These are phyloP conservation scores for Chondrosia reniformis DNA, from an alignment of 37 sponge, comb jelly and placozoan species.

Conservation along the genomic window DNA sequence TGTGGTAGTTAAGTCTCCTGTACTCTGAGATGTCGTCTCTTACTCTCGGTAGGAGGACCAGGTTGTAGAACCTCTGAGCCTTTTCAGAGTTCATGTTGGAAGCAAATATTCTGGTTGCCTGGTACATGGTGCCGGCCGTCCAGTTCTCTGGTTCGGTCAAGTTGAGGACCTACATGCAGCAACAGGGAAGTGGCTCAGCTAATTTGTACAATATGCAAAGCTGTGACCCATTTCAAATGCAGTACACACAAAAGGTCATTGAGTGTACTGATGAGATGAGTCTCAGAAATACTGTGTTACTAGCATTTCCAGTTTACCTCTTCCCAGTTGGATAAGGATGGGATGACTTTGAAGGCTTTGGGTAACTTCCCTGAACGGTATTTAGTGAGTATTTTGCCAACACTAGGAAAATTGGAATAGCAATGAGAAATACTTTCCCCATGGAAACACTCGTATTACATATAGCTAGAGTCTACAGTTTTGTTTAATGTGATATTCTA, in stretches of 20 bases:
- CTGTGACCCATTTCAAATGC: background rate
- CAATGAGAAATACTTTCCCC: background rate
- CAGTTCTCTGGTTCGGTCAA: constrained; percentile 88
- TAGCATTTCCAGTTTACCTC: constrained; percentile 50
- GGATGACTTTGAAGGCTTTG: constrained; percentile 96
- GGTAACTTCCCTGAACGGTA: constrained; percentile 95
- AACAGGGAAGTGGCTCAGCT: background rate
- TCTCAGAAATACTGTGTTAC: background rate
- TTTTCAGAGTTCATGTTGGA: constrained; percentile 80
- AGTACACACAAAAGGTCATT: too few relatives aligned
- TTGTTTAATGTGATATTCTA: too few relatives aligned
- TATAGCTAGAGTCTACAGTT: too few relatives aligned
- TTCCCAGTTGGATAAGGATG: constrained; percentile 90
- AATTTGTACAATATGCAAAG: background rate
- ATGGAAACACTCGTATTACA: too few relatives aligned
- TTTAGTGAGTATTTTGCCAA: constrained; percentile 84
- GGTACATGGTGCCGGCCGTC: constrained; percentile 97
- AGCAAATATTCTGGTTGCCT: constrained; percentile 90
- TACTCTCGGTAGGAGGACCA: constrained; percentile 88
- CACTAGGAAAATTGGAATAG: constrained; percentile 49
- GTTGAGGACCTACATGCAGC: constrained; percentile 50
- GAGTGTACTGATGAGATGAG: background rate
- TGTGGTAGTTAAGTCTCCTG: constrained; percentile 90
- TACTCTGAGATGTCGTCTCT: constrained; percentile 99
- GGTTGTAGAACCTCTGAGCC: constrained; percentile 91